phyloP scores from a whole-genome alignment of 1,140 invertebrate genomes.

The Tigriopus japonicus region DNA sequence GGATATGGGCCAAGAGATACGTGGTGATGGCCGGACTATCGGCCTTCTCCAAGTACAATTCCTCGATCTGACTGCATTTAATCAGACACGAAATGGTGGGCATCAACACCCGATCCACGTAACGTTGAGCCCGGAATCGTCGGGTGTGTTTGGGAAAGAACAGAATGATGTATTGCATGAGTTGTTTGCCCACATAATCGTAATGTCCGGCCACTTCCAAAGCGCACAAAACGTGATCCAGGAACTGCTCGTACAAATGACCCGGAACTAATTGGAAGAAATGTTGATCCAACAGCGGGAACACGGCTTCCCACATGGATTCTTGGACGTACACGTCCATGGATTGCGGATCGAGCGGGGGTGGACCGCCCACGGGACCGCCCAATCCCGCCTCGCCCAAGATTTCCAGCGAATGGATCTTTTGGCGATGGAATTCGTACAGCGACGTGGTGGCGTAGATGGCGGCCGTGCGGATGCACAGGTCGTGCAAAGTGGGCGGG shows the following conservation, averaged over 20 bases:
- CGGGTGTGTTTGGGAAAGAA: not conserved
- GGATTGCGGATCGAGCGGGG: not conserved
- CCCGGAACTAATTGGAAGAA: not conserved
- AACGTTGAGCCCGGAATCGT: not conserved
- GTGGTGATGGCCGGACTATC: not conserved
- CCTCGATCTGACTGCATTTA: not conserved
- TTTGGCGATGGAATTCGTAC: not conserved
- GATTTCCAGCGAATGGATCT: not conserved
- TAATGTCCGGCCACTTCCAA: not conserved
- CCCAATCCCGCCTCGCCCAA: too few species aligned
- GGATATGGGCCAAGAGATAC: constrained; percentile 1
- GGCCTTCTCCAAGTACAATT: constrained; percentile 6
- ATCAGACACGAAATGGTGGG: not conserved
- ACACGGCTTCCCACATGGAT: constrained; percentile 1
- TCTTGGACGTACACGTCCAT: not conserved
- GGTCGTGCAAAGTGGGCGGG: not conserved
- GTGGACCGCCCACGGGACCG: too few species aligned
- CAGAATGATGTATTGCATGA: constrained; percentile 1
- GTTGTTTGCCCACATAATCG: not conserved
- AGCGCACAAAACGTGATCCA: constrained; percentile 2
- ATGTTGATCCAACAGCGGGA: not conserved
- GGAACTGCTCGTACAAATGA: constrained; percentile 2
- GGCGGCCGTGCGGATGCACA: not conserved
- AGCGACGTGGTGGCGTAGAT: not conserved
- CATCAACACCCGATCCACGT: not conserved